Percentiles rank a stretch among this genome's conserved stretches.
These are phyloP conservation scores for Malurus cyaneus DNA, from an alignment of 2,113 vertebrate species.

Conservation along the genomic window DNA sequence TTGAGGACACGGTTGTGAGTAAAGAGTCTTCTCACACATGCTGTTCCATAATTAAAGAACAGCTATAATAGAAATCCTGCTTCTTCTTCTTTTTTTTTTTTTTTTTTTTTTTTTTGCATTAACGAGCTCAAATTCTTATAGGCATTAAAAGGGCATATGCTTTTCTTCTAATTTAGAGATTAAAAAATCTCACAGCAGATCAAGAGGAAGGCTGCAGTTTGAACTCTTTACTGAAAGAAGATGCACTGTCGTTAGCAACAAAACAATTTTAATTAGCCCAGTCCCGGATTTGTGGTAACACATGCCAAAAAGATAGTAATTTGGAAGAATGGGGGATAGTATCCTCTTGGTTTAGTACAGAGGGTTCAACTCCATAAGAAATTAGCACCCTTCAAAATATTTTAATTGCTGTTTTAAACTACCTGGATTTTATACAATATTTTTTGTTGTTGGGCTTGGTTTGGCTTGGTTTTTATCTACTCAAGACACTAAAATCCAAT, in stretches of 20 bases:
- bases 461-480: background rate
- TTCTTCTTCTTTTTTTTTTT: background rate
- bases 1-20: slow-evolving; percentile 44
- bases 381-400: background rate
- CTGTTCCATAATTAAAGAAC: slow-evolving; percentile 70
- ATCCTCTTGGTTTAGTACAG: background rate
- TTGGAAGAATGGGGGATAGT: background rate
- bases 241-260: slow-evolving; percentile 31
- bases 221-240: slow-evolving; percentile 33
- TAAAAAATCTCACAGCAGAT: slow-evolving; percentile 44
- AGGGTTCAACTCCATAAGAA: background rate
- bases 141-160: slow-evolving; percentile 53
- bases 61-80: slow-evolving; percentile 52
- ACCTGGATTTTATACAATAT: background rate
- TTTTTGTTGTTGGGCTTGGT: background rate
- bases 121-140: slow-evolving; percentile 56
- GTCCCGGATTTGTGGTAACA: background rate
- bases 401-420: background rate
- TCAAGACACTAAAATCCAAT: background rate
- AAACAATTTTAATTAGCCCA: slow-evolving; percentile 49
- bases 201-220: slow-evolving; percentile 35
- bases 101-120: slow-evolving; percentile 27
- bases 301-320: background rate
- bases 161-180: slow-evolving; percentile 60
- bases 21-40: slow-evolving; percentile 52